Conservation (phyloP, 2,888 invertebrate genomes). For the Siphlonurus alternatus region DNA sequence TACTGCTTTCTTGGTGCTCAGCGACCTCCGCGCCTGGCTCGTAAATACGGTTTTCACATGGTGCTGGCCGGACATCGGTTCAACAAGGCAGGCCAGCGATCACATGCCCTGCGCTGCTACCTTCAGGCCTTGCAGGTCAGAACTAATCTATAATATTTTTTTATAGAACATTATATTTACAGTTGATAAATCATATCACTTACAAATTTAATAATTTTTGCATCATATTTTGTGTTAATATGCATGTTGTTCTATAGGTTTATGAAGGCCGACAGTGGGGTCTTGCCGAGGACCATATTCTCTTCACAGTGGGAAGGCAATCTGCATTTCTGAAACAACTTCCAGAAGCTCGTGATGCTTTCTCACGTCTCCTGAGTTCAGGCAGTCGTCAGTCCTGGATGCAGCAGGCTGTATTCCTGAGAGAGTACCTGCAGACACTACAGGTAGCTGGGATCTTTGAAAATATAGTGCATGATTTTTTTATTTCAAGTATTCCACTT, state of each 20-base stretch:
- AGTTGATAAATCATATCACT: not conserved
- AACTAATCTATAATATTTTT: conserved; percentile 3
- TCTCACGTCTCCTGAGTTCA: conserved; percentile 52
- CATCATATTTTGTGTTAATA: conserved; percentile 16
- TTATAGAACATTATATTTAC: conserved; percentile 1
- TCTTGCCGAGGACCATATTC: conserved; percentile 87
- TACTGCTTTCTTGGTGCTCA: conserved; percentile 63
- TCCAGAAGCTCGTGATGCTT: conserved; percentile 52
- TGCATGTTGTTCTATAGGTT: conserved; percentile 30
- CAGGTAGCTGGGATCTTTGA: conserved; percentile 40
- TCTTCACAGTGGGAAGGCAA: conserved; percentile 83
- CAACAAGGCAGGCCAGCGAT: conserved; percentile 80
- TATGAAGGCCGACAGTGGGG: conserved; percentile 71
- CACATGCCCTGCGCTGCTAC: conserved; percentile 83
- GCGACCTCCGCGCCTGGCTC: conserved; percentile 51
- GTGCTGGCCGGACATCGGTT: conserved; percentile 92
- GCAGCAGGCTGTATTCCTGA: conserved; percentile 65
- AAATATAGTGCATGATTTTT: too few species aligned
- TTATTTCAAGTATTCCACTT: too few species aligned
- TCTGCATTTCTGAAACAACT: conserved; percentile 62
- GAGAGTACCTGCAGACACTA: conserved; percentile 73
- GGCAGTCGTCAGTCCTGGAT: conserved; percentile 49
- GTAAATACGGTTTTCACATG: conserved; percentile 93
- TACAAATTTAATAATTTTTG: too few species aligned
- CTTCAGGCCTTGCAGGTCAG: conserved; percentile 74